Evolutionary conservation across 2,888 invertebrate genomes (phyloP).

Genomic region (Neelides folsomi): DNA sequence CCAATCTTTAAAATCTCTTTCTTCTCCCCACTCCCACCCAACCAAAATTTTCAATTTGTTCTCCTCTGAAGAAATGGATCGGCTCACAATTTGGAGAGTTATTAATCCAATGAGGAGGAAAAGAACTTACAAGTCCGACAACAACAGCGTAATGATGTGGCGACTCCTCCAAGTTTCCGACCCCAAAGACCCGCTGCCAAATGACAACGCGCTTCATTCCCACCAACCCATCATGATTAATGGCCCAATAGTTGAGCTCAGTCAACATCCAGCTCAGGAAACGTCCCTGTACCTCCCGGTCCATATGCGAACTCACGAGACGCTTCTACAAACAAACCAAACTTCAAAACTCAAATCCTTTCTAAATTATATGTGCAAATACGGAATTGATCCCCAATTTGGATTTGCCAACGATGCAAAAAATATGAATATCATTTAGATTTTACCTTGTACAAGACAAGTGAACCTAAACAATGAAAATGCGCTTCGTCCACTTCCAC

Average conservation of each 20-base stretch:
- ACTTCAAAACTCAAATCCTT: neutral
- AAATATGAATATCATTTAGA: neutral
- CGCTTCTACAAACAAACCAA: conserved; percentile 15
- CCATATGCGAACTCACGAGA: conserved; percentile 26
- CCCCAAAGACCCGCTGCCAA: conserved; percentile 23
- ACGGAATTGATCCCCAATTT: neutral
- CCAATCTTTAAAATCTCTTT: too few relatives aligned
- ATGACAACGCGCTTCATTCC: conserved; percentile 21
- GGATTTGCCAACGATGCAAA: neutral
- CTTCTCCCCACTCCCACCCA: too few relatives aligned
- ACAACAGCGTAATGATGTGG: conserved; percentile 21
- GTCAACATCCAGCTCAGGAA: conserved; percentile 32
- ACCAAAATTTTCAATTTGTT: too few relatives aligned
- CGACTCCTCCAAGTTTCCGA: conserved; percentile 2
- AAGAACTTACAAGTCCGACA: conserved; percentile 26
- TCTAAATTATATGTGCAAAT: neutral
- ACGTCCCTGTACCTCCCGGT: conserved; percentile 16
- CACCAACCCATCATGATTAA: conserved; percentile 11
- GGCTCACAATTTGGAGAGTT: too few relatives aligned
- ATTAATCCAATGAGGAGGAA: too few relatives aligned
- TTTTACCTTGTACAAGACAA: conserved; percentile 27
- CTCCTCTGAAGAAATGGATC: too few relatives aligned
- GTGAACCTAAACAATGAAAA: conserved; percentile 28
- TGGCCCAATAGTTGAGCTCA: conserved; percentile 24
- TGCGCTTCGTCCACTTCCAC: conserved; percentile 1